Evolutionary conservation across 2,888 invertebrate genomes (phyloP), one percentile per base, ranked within the genome.

Genomic region (Hirtodrosophila duncani): DNA sequence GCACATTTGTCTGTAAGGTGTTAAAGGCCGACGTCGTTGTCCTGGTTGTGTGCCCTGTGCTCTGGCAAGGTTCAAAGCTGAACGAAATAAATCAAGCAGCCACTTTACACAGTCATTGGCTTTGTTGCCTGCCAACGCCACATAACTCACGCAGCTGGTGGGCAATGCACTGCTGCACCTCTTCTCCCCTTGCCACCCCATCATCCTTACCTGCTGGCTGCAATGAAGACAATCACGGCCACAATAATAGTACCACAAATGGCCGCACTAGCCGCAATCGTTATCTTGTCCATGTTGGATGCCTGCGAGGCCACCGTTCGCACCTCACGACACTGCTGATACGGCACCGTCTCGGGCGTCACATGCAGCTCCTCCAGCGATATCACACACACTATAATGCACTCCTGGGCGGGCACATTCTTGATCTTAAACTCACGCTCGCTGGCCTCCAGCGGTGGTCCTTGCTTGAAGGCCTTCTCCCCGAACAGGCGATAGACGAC

Each of bases 261-360:
- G 48, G 96, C 96, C 11, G 96, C 96, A 82, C 95, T 95, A 2
- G 96, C 96, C 14, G 94, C 96, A 81, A 97, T 97, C 41, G 97
- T 96, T 82, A 97, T 95, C 87, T 96, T 96, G 88, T 97, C 97
- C 94, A 96, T 95, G 88, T 95, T 94, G 45, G 94, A 93, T 41
- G 94, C 92, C 33, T 93, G 92, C 10, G 94, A 92, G 34, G 92
- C 91, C 34, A 93, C 93, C 2, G 95, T 96, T 59, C 96, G 91
- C 46, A 96, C 94, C 88, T 97, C 97, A 42, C 94, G 91, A 83
- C 97, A 97, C 87, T 95, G 96, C 56, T 90, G 89, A 87, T 92
- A 94, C 36, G 94, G 95, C 58, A 95, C 94, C 63, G 91, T 93
- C 77, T 94, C 94, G 23, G 95, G 95, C 45, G 93, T 94, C n/a